Conservation (phyloP, 2,797 vertebrate species). For the Myotis myotis region DNA sequence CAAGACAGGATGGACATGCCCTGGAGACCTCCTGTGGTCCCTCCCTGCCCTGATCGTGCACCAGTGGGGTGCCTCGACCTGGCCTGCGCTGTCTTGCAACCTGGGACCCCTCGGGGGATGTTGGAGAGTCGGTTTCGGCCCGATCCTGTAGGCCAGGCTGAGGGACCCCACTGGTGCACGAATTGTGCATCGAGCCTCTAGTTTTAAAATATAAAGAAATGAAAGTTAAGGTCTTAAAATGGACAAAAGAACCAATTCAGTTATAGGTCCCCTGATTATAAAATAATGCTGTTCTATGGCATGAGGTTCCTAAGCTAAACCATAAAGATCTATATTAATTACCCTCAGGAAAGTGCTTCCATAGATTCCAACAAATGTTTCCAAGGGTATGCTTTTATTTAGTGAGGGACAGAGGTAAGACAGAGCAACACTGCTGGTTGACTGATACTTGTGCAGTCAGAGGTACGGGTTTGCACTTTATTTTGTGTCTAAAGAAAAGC, state of each 20-base stretch:
- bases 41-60: too few species aligned
- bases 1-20: too few species aligned
- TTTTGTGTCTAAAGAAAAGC: neutral
- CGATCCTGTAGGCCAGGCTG: too few species aligned
- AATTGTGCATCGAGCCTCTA: too few species aligned
- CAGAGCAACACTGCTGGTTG: neutral
- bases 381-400: neutral
- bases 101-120: too few species aligned
- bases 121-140: too few species aligned
- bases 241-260: neutral
- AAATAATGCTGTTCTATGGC: neutral
- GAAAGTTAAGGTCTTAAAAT: slow-evolving; percentile 2
- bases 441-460: neutral
- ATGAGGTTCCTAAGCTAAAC: neutral
- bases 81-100: too few species aligned
- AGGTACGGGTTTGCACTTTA: neutral
- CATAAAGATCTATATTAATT: neutral
- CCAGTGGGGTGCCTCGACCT: too few species aligned
- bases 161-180: too few species aligned
- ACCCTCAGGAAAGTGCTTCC: neutral
- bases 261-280: neutral
- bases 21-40: too few species aligned
- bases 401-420: neutral
- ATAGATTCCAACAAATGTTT: neutral
- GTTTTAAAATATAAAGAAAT: slow-evolving; percentile 14